Evolutionary conservation across 1,140 invertebrate species (phyloP).

Genomic region (Glossosoma conforme): DNA sequence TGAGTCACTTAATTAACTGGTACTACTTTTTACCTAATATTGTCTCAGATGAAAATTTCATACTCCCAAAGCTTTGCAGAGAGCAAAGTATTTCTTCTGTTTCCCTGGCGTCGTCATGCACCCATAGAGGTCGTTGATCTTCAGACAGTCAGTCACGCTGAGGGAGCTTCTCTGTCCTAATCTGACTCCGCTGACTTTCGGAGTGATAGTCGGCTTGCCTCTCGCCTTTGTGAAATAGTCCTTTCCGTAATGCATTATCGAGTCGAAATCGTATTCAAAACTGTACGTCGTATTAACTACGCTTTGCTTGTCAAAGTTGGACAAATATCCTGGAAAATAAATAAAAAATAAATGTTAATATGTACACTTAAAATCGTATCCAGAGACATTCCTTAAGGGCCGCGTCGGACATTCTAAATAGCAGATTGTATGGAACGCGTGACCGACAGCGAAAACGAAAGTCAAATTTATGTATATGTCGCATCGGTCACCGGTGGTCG

Average conservation of each 20-base stretch:
- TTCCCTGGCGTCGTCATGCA: slow-evolving; percentile 53
- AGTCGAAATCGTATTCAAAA: slow-evolving; percentile 67
- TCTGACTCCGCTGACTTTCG: slow-evolving; percentile 47
- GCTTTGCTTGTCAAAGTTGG: slow-evolving; percentile 59
- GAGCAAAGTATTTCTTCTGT: slow-evolving; percentile 56
- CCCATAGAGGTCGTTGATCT: slow-evolving; percentile 65
- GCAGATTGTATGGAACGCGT: too few species aligned
- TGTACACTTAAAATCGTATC: too few species aligned
- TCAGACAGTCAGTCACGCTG: slow-evolving; percentile 64
- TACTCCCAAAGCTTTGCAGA: slow-evolving; percentile 57
- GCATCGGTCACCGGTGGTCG: too few species aligned
- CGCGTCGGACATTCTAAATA: too few species aligned
- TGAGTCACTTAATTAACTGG: too few species aligned
- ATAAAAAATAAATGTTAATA: neutral
- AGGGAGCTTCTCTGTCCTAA: slow-evolving; percentile 58
- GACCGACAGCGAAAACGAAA: too few species aligned
- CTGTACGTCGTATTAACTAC: slow-evolving; percentile 56
- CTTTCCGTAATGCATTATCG: slow-evolving; percentile 70
- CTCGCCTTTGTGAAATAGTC: slow-evolving; percentile 51
- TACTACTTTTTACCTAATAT: too few species aligned
- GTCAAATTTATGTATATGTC: too few species aligned
- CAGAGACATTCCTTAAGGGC: too few species aligned
- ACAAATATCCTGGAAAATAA: slow-evolving; percentile 48
- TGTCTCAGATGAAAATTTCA: too few species aligned
- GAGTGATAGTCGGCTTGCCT: slow-evolving; percentile 58